Evolutionary conservation across 2,888 invertebrate species (phyloP), one percentile per base, ranked within the genome.

Genomic region (Andrena camellia): DNA sequence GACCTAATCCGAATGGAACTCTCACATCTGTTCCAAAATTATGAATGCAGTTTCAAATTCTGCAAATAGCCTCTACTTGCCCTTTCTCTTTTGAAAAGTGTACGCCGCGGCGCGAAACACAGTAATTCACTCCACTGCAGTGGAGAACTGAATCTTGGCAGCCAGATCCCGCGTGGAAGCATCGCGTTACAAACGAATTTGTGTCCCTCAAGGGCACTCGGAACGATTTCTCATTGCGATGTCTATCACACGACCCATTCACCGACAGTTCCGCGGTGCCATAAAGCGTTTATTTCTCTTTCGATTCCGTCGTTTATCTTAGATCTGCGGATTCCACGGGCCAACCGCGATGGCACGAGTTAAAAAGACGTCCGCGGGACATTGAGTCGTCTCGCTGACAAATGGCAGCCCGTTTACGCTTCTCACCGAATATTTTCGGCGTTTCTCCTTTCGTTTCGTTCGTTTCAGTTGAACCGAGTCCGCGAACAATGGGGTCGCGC

Each of bases 311-410:
- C 42, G 71, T 81, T 83, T 83, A 76, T 83, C 76, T 57, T 57
- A 35, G 68, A 78, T 82, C 67, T 68, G 73, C 57, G 78, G 50
- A 74, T 74, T 83, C 74, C 67, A 72, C 77, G 59, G 17, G 6
- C 48, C 23, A 67, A 26, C 17, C 10, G 50, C 71, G 66, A 66
- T 26, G 60, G 29, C 26, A 63, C 35, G 29, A 69, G 76, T 54
- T 67, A 68, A 67, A n/a, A 8, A 69, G 73, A 69, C 50, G 60
- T 62, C 54, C 59, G 52, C 54, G 60, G 70, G 71, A 77, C 79
- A 77, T 77, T 78, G 78, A 85, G 66, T 78, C 78, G 69, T 73
- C 69, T 60, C 52, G 13, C 33, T 63, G 72, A 84, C 60, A 76
- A 82, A 79, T 71, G 42, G 62, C 64, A 42, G 29, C 57, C 42